A percentile compares a stretch with the other conserved stretches of the same genome.
Evolutionary conservation across 2,113 vertebrate genomes (phyloP).

Genomic region (Pomatostomus ruficeps): DNA sequence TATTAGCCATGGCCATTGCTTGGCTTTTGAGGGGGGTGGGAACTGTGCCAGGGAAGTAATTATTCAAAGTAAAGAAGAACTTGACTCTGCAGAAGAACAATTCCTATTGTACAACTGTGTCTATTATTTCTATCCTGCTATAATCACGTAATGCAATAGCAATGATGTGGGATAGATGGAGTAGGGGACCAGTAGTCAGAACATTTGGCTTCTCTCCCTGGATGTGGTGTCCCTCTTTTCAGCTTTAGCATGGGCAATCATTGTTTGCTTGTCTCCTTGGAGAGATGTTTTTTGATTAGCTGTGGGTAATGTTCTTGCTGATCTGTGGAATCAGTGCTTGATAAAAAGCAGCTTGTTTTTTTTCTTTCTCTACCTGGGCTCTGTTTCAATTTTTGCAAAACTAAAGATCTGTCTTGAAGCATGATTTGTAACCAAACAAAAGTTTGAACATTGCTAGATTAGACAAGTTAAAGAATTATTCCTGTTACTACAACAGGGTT

Average conservation of each 20-base stretch:
- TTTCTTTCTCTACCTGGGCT: neutral
- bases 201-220: neutral
- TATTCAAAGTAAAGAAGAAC: neutral
- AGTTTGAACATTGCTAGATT: neutral
- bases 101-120: neutral
- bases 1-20: neutral
- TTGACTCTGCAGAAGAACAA: neutral
- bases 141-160: neutral
- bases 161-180: neutral
- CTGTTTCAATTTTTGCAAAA: neutral
- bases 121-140: neutral
- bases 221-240: neutral
- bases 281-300: neutral
- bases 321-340: neutral
- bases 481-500: neutral
- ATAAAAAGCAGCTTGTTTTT: neutral
- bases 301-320: neutral
- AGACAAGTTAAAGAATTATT: neutral
- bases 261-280: neutral
- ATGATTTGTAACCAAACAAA: neutral
- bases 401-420: neutral
- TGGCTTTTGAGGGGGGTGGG: neutral
- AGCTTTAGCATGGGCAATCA: accelerated
- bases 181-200: neutral
- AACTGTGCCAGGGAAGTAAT: neutral